Percentiles rank a stretch among this genome's conserved stretches.
These are phyloP conservation scores for Avahi laniger DNA, from an alignment of 2,797 vertebrate species.

Conservation along the genomic window DNA sequence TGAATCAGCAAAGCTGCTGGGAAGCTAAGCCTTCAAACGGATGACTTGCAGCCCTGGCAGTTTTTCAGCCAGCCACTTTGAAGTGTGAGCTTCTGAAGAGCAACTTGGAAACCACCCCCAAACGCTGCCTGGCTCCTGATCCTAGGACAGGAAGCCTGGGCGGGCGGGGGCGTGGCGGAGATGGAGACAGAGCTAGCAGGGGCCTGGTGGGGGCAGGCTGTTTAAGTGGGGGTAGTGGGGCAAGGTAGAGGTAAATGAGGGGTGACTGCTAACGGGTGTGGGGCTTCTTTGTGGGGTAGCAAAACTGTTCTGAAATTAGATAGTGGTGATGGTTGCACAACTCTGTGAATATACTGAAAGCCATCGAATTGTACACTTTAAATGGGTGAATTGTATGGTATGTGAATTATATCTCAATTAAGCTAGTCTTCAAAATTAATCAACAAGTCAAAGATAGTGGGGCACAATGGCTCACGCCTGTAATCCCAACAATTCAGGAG, in stretches of 20 bases:
- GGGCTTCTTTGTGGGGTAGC: not conserved
- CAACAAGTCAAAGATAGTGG: not conserved
- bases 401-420: not conserved
- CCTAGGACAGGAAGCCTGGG: not conserved
- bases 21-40: not conserved
- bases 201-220: not conserved
- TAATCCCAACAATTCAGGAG: not conserved
- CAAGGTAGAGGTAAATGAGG: no score
- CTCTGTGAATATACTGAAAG: not conserved
- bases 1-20: not conserved
- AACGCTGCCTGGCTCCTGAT: not conserved
- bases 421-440: constrained; percentile 8
- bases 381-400: not conserved
- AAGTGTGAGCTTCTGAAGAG: not conserved
- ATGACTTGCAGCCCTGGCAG: not conserved
- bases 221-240: not conserved
- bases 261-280: not conserved
- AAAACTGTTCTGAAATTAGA: not conserved
- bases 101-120: not conserved
- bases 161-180: not conserved
- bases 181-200: not conserved
- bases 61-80: not conserved
- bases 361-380: not conserved
- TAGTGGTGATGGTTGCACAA: not conserved
- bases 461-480: not conserved